Evolutionary conservation across 2,888 invertebrate species (phyloP).

Genomic region (Lamellibrachia columna): DNA sequence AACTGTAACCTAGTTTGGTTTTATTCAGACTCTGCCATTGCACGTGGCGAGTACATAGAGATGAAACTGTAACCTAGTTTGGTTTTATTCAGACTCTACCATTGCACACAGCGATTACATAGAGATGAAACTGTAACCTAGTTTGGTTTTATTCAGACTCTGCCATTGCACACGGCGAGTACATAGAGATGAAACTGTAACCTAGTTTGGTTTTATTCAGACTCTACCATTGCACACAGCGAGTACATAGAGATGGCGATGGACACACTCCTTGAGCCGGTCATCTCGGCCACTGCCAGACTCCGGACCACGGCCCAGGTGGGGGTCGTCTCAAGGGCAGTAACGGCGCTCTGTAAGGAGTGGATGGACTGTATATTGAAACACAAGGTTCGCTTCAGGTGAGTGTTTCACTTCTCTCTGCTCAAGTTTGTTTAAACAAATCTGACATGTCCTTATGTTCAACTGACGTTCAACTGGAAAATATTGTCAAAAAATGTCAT

Average conservation of each 20-base stretch:
- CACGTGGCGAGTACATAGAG: too few species aligned
- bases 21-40: too few species aligned
- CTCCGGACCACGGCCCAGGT: conserved; percentile 56
- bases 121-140: too few species aligned
- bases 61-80: too few species aligned
- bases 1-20: too few species aligned
- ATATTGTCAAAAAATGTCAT: neutral
- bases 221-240: conserved; percentile 49
- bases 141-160: too few species aligned
- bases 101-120: too few species aligned
- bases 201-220: conserved; percentile 38
- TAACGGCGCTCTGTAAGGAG: conserved; percentile 57
- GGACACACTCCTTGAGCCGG: conserved; percentile 57
- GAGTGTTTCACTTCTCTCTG: neutral
- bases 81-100: too few species aligned
- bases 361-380: conserved; percentile 58
- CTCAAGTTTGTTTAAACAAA: neutral
- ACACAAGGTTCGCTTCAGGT: conserved; percentile 64
- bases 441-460: too few species aligned
- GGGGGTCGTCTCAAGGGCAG: conserved; percentile 55
- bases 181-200: too few species aligned
- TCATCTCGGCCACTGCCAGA: conserved; percentile 56
- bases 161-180: too few species aligned
- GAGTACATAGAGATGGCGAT: conserved; percentile 57
- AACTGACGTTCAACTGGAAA: too few species aligned